These are phyloP conservation scores for Salvelinus fontinalis DNA, from an alignment of 2,113 vertebrate species.

Conservation along the genomic window DNA sequence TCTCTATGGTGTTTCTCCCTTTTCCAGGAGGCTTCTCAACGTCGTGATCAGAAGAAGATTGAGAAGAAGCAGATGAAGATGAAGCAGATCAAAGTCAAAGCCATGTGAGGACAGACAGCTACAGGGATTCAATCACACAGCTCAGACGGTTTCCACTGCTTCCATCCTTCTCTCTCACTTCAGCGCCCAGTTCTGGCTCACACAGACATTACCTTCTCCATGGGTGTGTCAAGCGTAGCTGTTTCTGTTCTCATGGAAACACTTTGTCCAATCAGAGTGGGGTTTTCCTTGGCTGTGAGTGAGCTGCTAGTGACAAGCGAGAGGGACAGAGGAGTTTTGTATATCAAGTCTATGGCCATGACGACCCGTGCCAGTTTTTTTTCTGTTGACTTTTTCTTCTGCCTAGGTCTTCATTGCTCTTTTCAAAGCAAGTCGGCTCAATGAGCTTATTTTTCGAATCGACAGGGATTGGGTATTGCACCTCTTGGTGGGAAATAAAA, in stretches of 20 bases:
- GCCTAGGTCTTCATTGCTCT: conserved; percentile 5
- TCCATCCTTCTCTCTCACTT: conserved; percentile 13
- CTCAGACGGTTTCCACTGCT: conserved; percentile 38
- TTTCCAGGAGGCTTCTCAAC: conserved; percentile 88
- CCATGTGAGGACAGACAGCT: conserved; percentile 78
- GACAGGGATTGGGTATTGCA: conserved; percentile 23
- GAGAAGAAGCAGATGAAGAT: conserved; percentile 99
- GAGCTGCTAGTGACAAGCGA: conserved; percentile 8
- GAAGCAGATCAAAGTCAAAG: conserved; percentile 99
- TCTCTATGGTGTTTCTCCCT: background rate
- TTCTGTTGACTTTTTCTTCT: conserved; percentile 15
- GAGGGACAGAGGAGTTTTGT: conserved; percentile 19
- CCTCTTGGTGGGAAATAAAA: conserved; percentile 24
- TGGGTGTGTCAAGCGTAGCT: conserved; percentile 32
- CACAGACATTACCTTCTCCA: conserved; percentile 31
- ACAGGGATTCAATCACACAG: background rate
- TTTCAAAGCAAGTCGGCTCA: conserved; percentile 23
- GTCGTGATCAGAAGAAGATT: conserved; percentile 96
- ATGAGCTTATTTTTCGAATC: conserved; percentile 46
- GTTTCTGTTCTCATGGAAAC: conserved; percentile 35
- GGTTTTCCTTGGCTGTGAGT: conserved; percentile 23
- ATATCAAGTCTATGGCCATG: conserved; percentile 17
- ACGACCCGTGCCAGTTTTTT: conserved; percentile 7
- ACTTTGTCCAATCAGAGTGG: conserved; percentile 24
- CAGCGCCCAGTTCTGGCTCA: conserved; percentile 16